Percentiles rank a stretch among this genome's conserved stretches.
These are phyloP conservation scores for Gymnarchus niloticus DNA, from an alignment of 2,113 vertebrate genomes.

Conservation along the genomic window DNA sequence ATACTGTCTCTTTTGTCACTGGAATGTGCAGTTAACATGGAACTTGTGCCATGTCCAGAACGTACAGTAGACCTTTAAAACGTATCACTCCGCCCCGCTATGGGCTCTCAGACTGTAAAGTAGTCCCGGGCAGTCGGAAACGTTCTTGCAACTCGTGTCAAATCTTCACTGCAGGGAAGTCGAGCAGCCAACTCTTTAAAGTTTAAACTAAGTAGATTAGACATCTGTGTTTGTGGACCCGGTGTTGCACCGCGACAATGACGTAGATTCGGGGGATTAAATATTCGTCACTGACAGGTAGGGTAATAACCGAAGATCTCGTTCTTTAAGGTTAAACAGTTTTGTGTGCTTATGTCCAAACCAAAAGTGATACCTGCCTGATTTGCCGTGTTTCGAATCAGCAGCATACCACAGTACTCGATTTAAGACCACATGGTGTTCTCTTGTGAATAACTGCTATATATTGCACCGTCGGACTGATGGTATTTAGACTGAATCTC, in stretches of 20 bases:
- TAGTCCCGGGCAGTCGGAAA: constrained; percentile 24
- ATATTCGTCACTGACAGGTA: not conserved
- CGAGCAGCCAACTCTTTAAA: not conserved
- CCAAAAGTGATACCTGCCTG: not conserved
- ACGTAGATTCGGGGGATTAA: not conserved
- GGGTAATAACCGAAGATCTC: not conserved
- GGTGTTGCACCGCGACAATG: not conserved
- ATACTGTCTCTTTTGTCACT: not conserved
- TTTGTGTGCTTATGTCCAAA: not conserved
- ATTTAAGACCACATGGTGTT: not conserved
- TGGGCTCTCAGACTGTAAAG: constrained; percentile 11
- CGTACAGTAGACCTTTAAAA: not conserved
- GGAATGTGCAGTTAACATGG: not conserved
- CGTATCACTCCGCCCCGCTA: constrained; percentile 17
- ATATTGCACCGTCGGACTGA: no score
- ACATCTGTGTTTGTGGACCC: not conserved
- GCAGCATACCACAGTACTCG: not conserved
- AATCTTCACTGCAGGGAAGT: constrained; percentile 3
- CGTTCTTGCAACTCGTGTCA: not conserved
- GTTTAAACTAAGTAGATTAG: not conserved
- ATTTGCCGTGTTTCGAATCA: not conserved
- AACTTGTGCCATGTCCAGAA: not conserved
- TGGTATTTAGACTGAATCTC: not conserved
- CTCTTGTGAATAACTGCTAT: not conserved
- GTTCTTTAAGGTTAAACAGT: not conserved